Base-by-base conservation (phyloP, 2,797 vertebrate genomes). In the Molossus alvarezi region DNA sequence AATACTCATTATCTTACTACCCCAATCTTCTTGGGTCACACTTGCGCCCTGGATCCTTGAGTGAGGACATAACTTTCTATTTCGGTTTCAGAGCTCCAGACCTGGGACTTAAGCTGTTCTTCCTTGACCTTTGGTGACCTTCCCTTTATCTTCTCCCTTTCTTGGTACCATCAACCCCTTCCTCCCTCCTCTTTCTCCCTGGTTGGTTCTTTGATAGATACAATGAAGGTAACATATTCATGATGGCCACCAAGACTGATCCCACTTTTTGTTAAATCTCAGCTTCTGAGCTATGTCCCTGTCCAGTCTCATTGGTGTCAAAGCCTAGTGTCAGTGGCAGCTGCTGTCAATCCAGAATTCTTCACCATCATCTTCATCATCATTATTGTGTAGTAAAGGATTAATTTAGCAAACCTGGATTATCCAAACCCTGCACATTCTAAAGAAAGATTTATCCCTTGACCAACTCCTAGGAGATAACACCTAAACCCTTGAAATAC, bases 381-480 rank as follows among this genome's bases (percentile, higher is more conserved):
- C 17, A 13, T 71, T 65, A 9, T 41, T 1, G 15, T 81, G 15
- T n/a, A 51, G 21, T 62, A 25, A 65, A 81, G 37, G 71, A 55
- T 37, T 18, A 41, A 55, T 14, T 81, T 55, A 48, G 77, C 3
- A 29, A 27, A 14, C 9, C 25, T 84, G 57, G 11, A 11, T 9
- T 81, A 51, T 91, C 55, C 27, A 45, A 88, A 90, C 3, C 7
- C 20, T 45, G 29, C 20, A 72, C n/a, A 37, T 83, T 86, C 48
- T 69, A 80, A 79, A 95, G 88, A 79, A 89, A 92, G 23, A 13
- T 29, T 67, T 51, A 67, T 77, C 55, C 9, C 41, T 91, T 60
- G 62, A 89, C 72, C 23, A 91, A 55, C 20, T 81, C 76, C 51
- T 55, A 55, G 37, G 51, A 86, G 84, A 65, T 45, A 77, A 79